A percentile compares a stretch with the other conserved stretches of the same genome.
These are phyloP conservation scores for Bubo bubo DNA, from an alignment of 2,113 vertebrate genomes.

Conservation along the genomic window DNA sequence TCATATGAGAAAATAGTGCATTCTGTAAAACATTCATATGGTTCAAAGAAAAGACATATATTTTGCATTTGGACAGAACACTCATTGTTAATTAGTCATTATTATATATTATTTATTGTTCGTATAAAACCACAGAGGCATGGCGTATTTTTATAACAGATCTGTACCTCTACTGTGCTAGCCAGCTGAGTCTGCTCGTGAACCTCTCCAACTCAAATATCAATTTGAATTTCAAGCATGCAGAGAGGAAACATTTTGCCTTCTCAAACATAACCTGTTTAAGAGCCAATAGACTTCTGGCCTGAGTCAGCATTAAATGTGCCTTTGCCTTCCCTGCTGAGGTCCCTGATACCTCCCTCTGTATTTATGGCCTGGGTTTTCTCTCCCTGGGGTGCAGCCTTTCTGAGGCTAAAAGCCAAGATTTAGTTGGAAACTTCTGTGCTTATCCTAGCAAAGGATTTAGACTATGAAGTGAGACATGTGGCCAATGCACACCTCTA, in stretches of 20 bases:
- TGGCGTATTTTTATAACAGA: neutral
- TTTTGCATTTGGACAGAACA: neutral
- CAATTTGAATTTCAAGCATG: slow-evolving; percentile 13
- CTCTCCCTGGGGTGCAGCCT: neutral
- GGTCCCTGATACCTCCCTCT: neutral
- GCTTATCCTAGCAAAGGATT: neutral
- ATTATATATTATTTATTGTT: neutral
- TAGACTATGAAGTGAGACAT: rapidly evolving
- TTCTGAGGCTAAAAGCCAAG: neutral
- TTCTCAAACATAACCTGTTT: neutral
- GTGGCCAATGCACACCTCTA: neutral
- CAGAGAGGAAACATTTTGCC: neutral
- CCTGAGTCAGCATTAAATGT: neutral
- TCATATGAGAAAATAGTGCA: neutral
- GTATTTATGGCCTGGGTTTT: neutral
- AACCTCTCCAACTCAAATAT: slow-evolving; percentile 30
- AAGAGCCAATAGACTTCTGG: neutral
- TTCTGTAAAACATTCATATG: neutral
- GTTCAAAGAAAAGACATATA: neutral
- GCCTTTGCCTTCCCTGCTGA: neutral
- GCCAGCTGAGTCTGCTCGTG: neutral
- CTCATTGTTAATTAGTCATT: neutral
- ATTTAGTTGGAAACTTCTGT: neutral
- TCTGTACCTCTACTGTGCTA: neutral
- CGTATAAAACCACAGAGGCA: neutral